Evolutionary conservation across 1,140 invertebrate genomes (phyloP).

Genomic region (Daktulosphaira vitifoliae): DNA sequence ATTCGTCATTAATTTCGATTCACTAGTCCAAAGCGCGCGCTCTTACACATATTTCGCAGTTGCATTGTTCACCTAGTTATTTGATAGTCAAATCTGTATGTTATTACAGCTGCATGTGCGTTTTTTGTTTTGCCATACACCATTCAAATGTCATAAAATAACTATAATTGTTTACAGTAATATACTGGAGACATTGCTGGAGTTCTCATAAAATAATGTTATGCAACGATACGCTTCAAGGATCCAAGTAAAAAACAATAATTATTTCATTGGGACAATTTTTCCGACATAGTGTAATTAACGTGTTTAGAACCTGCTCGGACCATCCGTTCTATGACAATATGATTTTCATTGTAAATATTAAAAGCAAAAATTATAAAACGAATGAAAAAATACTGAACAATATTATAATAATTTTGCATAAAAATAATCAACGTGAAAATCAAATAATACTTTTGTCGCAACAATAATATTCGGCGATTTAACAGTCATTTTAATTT

Average conservation of each 20-base stretch:
- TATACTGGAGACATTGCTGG: constrained; percentile 9
- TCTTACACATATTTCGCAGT: constrained; percentile 5
- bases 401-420: no score
- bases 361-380: no score
- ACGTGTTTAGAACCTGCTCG: not conserved
- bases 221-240: constrained; percentile 27
- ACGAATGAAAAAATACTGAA: no score
- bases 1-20: not conserved
- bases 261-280: constrained; percentile 22
- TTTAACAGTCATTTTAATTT: no score
- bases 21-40: not conserved
- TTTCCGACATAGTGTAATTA: constrained; percentile 7
- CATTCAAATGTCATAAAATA: constrained; percentile 2
- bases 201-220: constrained; percentile 26
- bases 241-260: constrained; percentile 1
- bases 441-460: no score
- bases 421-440: no score
- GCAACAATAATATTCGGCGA: no score
- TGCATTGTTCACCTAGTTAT: constrained; percentile 29
- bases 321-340: not conserved
- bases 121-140: not conserved
- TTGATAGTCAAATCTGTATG: not conserved
- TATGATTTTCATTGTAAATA: no score
- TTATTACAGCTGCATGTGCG: no score
- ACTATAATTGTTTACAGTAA: constrained; percentile 26